Evolutionary conservation across 2,888 invertebrate genomes (phyloP).

Genomic region (Metallyticus violacea): DNA sequence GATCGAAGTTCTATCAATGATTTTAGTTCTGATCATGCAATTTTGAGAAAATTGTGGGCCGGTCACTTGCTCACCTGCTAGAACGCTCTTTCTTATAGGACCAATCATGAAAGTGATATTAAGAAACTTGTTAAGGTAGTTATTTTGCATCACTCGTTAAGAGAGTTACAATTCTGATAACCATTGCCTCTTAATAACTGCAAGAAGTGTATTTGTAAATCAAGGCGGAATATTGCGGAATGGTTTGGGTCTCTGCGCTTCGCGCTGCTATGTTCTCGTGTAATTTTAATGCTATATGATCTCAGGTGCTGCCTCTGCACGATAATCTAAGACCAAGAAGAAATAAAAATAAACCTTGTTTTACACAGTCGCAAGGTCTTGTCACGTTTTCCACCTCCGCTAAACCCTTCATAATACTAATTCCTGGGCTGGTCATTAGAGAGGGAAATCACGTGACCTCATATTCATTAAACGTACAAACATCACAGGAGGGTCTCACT

Average conservation of each 20-base stretch:
- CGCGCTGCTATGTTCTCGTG: background rate
- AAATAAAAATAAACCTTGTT: background rate
- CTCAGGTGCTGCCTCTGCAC: background rate
- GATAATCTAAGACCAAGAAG: background rate
- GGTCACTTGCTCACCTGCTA: too few species aligned
- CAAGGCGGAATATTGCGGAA: background rate
- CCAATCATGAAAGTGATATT: too few species aligned
- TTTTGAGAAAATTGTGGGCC: too few species aligned
- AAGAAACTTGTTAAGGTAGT: too few species aligned
- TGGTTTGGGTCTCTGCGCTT: background rate
- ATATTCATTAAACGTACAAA: background rate
- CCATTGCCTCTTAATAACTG: background rate
- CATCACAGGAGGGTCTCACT: background rate
- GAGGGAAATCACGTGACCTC: background rate
- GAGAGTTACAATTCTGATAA: too few species aligned
- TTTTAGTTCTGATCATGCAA: too few species aligned
- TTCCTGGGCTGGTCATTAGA: background rate
- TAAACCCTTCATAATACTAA: background rate
- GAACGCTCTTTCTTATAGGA: too few species aligned
- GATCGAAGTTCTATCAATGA: too few species aligned
- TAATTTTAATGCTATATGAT: background rate
- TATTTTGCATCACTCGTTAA: too few species aligned
- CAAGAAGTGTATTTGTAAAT: too few species aligned
- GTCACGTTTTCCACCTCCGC: background rate
- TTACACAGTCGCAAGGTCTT: background rate